Evolutionary conservation across 1,140 invertebrate genomes (phyloP), one percentile per base, ranked within the genome.

Genomic region (Cydia amplana): DNA sequence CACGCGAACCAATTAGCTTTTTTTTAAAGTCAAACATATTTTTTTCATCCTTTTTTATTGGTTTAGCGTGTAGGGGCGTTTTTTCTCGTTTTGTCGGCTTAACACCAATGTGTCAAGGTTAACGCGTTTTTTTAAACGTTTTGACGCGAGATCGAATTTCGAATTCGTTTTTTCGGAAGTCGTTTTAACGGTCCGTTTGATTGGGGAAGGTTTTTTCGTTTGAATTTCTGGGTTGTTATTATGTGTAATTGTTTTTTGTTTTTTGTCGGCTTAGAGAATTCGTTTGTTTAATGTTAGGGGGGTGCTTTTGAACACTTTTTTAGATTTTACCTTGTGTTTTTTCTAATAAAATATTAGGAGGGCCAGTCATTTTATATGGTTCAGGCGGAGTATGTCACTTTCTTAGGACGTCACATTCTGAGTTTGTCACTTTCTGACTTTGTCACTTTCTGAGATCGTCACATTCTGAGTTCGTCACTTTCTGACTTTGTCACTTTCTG

Each of bases 1-100:
- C 89, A 88, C 90, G 84, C 85, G 87, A 73, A 83, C 83, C 90
- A 91, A 93, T 93, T 91, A 91, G 80, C 79, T 86, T 83, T 89
- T 86, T 90, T 92, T 91, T 77, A 81, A 81, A 84, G 75, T 80
- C 73, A 79, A 85, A 82, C 79, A 80, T 76, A 49, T 60, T 77
- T 84, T 85, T 85, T 87, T 87, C 85, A 78, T 55, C 73, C 81
- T 84, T 91, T 92, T 89, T 86, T 87, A 90, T 91, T 93, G 88
- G 90, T 85, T 79, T 79, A 77, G 73, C 79, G 77, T 65, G 70
- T 77, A 83, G 86, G 87, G 88, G 87, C 81, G 82, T 86, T 89
- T 87, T 74, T 73, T 60, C 55, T 60, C 20, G 18, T 60, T 74
- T 74, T 74, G 49, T 28, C 72, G 72, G 43, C 72, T 28, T 51